A percentile compares a stretch with the other conserved stretches of the same genome.
phyloP scores from a whole-genome alignment of 2,888 invertebrate genomes.

The Drosophila diplacantha region DNA sequence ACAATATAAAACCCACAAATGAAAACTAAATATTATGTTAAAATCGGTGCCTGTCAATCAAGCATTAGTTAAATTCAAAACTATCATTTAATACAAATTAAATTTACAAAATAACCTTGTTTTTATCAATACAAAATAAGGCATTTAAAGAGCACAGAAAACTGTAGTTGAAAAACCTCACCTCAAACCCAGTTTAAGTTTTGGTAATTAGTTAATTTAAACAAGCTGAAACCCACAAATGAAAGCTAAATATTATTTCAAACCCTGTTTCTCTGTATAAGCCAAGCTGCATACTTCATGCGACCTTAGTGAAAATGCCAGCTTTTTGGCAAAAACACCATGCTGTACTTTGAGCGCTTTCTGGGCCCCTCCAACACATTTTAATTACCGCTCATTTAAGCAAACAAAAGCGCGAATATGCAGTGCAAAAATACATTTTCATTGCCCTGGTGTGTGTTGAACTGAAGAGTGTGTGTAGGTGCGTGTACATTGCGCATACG shows the following conservation, averaged over 20 bases:
- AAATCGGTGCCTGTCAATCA: no score
- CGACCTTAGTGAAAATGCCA: slow-evolving; percentile 21
- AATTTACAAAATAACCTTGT: neutral
- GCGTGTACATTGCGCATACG: slow-evolving; percentile 29
- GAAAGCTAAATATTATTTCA: slow-evolving; percentile 8
- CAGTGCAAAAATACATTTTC: slow-evolving; percentile 47
- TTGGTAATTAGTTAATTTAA: neutral
- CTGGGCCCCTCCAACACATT: slow-evolving; percentile 31
- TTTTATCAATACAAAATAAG: neutral
- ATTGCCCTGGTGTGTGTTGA: slow-evolving; percentile 15
- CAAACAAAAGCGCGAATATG: slow-evolving; percentile 53
- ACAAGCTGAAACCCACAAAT: neutral
- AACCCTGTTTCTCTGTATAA: neutral
- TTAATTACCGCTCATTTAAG: slow-evolving; percentile 62
- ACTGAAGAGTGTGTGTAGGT: neutral
- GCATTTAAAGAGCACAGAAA: neutral
- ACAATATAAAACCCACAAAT: no score
- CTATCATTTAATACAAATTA: neutral
- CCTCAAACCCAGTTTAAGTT: neutral
- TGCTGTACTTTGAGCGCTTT: slow-evolving; percentile 3
- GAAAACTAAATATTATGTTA: no score
- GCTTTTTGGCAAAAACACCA: neutral
- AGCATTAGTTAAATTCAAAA: neutral
- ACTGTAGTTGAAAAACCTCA: neutral
- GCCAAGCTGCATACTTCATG: slow-evolving; percentile 1